phyloP scores from a whole-genome alignment of 2,888 invertebrate genomes.

The Chalcosyrphus nemorum region DNA sequence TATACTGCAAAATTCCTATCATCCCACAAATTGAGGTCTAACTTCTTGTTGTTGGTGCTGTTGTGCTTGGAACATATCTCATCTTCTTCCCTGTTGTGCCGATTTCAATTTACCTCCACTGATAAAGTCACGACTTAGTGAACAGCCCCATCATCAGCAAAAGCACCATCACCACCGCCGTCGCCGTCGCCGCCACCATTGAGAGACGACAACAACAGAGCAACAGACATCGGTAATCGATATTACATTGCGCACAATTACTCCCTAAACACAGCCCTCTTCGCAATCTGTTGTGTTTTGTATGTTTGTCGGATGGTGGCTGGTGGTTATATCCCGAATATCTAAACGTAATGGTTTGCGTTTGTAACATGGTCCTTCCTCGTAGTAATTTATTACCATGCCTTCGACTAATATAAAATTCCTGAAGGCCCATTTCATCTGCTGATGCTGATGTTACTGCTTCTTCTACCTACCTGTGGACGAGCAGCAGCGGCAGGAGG shows the following conservation, averaged over 20 bases:
- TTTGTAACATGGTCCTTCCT: slow-evolving; percentile 69
- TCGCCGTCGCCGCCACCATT: no score
- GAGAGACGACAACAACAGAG: slow-evolving; percentile 33
- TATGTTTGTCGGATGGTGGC: slow-evolving; percentile 27
- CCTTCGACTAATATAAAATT: slow-evolving; percentile 73
- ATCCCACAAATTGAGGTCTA: slow-evolving; percentile 67
- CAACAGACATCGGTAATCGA: slow-evolving; percentile 71
- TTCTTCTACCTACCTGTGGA: slow-evolving; percentile 32
- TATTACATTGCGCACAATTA: slow-evolving; percentile 73
- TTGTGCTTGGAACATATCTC: neutral
- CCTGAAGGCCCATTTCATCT: slow-evolving; percentile 72
- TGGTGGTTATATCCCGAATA: slow-evolving; percentile 63
- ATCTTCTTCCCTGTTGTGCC: slow-evolving; percentile 29
- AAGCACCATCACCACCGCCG: neutral
- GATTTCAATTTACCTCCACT: slow-evolving; percentile 68
- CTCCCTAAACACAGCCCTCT: slow-evolving; percentile 68
- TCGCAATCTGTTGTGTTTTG: slow-evolving; percentile 9
- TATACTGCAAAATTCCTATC: slow-evolving; percentile 58
- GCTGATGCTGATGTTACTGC: slow-evolving; percentile 49
- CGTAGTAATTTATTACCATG: slow-evolving; percentile 72
- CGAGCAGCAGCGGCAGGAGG: neutral
- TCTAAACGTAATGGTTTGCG: slow-evolving; percentile 63
- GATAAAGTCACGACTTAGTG: slow-evolving; percentile 71
- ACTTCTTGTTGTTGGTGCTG: slow-evolving; percentile 36
- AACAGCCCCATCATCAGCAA: slow-evolving; percentile 43